Conservation (phyloP, 2,797 vertebrate genomes). For the Sciaenops ocellatus region DNA sequence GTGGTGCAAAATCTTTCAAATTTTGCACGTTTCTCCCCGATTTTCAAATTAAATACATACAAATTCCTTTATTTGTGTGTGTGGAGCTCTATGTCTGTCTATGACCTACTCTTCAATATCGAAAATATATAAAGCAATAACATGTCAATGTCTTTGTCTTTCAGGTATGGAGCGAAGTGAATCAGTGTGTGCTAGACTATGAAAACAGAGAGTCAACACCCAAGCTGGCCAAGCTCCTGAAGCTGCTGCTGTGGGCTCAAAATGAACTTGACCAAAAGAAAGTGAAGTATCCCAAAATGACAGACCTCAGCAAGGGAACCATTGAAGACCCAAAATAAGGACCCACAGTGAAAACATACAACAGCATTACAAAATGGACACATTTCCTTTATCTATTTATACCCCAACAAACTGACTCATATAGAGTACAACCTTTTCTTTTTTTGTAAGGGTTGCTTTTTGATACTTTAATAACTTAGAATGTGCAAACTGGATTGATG, state of each 20-base stretch:
- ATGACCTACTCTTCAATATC: background rate
- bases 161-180: conserved; percentile 99
- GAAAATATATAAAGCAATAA: conserved; percentile 11
- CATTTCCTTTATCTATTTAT: conserved; percentile 86
- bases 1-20: background rate
- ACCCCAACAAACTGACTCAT: conserved; percentile 81
- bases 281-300: conserved; percentile 99
- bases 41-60: background rate
- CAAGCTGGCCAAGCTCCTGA: conserved; percentile 97
- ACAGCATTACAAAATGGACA: conserved; percentile 76
- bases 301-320: conserved; percentile 98
- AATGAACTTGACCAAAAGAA: conserved; percentile 99
- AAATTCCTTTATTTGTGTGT: background rate
- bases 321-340: conserved; percentile 97
- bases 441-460: conserved; percentile 83
- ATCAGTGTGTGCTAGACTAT: conserved; percentile 97
- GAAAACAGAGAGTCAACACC: conserved; percentile 99
- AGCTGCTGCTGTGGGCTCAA: conserved; percentile 98
- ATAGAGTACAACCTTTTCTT: conserved; percentile 79
- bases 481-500: conserved; percentile 78
- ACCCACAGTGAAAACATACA: conserved; percentile 58
- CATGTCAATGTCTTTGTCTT: conserved; percentile 42
- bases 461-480: conserved; percentile 83
- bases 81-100: background rate
- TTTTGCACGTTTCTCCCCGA: background rate